These are phyloP conservation scores for Sitophilus oryzae DNA, from an alignment of 1,140 invertebrate species.

Conservation along the genomic window DNA sequence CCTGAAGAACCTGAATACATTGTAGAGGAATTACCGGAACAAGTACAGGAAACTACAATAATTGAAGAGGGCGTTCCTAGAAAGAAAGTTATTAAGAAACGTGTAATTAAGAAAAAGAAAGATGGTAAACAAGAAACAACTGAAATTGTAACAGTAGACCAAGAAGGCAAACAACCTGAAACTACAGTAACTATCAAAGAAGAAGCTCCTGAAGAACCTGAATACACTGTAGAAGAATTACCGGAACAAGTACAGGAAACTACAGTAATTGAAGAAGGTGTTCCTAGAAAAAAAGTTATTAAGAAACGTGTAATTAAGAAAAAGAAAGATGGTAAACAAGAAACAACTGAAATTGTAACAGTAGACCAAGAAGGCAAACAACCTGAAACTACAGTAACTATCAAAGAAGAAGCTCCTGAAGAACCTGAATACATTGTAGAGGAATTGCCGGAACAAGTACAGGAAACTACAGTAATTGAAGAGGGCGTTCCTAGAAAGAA, in stretches of 20 bases:
- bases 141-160: constrained; percentile 39
- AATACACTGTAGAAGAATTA: constrained; percentile 35
- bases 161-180: constrained; percentile 38
- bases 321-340: constrained; percentile 30
- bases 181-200: constrained; percentile 41
- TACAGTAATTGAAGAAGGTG: constrained; percentile 28
- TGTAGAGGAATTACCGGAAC: constrained; percentile 33
- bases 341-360: constrained; percentile 38
- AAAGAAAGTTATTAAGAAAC: constrained; percentile 34
- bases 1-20: no score
- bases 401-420: constrained; percentile 33
- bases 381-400: constrained; percentile 33
- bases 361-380: constrained; percentile 31
- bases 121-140: constrained; percentile 35
- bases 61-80: constrained; percentile 33
- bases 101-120: constrained; percentile 32
- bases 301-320: constrained; percentile 40
- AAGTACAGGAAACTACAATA: constrained; percentile 38
- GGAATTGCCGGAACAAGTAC: constrained; percentile 37
- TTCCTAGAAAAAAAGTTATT: constrained; percentile 37
- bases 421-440: constrained; percentile 32
- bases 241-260: constrained; percentile 35
- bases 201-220: constrained; percentile 12
- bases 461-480: constrained; percentile 24
- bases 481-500: constrained; percentile 35